phyloP scores from a whole-genome alignment of 2,888 invertebrate species.

The Orchesella flavescens region DNA sequence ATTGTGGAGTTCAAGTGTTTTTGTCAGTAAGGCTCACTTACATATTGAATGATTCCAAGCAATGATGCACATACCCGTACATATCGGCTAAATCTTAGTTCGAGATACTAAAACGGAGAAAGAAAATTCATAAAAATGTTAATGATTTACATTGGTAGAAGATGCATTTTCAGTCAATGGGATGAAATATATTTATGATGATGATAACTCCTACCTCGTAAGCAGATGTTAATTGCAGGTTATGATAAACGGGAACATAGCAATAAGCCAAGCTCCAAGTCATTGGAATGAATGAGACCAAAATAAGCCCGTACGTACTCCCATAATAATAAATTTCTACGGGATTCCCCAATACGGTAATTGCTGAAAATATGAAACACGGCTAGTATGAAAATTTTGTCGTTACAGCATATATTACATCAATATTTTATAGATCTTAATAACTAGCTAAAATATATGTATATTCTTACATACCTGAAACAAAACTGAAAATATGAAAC shows the following conservation, averaged over 20 bases:
- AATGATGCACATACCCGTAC: conserved; percentile 59
- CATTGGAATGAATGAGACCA: conserved; percentile 59
- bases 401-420: too few relatives aligned
- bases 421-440: too few relatives aligned
- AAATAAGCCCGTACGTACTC: conserved; percentile 52
- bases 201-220: conserved; percentile 62
- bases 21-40: too few relatives aligned
- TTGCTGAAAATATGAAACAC: too few relatives aligned
- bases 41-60: conserved; percentile 60
- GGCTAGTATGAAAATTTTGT: too few relatives aligned
- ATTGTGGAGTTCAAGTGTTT: too few relatives aligned
- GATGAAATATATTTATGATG: too few relatives aligned
- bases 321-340: conserved; percentile 73
- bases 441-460: too few relatives aligned
- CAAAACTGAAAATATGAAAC: conserved; percentile 72
- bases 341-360: conserved; percentile 75
- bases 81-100: conserved; percentile 65
- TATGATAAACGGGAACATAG: conserved; percentile 61
- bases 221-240: conserved; percentile 54
- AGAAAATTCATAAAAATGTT: too few relatives aligned
- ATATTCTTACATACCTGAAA: too few relatives aligned
- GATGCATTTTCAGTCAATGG: too few relatives aligned
- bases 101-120: too few relatives aligned
- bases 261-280: conserved; percentile 56
- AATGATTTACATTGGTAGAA: conserved; percentile 16